Conservation (phyloP, 2,888 invertebrate species). For the Plagodis dolabraria region DNA sequence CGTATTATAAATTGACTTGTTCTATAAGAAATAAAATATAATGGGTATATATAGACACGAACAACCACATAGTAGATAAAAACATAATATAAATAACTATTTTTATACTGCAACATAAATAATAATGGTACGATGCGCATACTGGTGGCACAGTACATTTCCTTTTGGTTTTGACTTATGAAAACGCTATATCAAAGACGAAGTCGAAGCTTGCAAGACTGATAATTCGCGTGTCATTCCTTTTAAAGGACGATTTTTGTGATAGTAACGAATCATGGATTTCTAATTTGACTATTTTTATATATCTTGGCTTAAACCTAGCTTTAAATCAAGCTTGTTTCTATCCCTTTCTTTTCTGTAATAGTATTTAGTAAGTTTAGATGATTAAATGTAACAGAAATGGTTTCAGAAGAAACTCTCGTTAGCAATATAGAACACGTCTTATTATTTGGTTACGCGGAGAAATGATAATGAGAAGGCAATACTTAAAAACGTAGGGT, state of each 20-base stretch:
- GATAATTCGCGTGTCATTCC: slow-evolving; percentile 63
- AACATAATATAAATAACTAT: slow-evolving; percentile 29
- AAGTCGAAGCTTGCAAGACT: slow-evolving; percentile 79
- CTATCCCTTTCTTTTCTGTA: not conserved
- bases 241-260: slow-evolving; percentile 73
- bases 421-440: slow-evolving; percentile 2
- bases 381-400: not conserved
- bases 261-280: slow-evolving; percentile 59
- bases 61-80: slow-evolving; percentile 17
- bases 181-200: slow-evolving; percentile 50
- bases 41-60: not conserved
- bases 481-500: slow-evolving; percentile 36
- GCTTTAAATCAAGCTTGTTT: slow-evolving; percentile 35
- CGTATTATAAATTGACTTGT: not conserved
- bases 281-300: slow-evolving; percentile 71
- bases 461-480: slow-evolving; percentile 40
- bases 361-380: not conserved
- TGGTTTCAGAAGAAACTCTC: not conserved
- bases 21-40: not conserved
- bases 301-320: slow-evolving; percentile 53
- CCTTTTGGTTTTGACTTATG: slow-evolving; percentile 10
- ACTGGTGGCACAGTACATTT: slow-evolving; percentile 20
- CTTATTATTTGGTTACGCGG: slow-evolving; percentile 14
- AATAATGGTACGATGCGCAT: slow-evolving; percentile 8
- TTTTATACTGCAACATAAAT: slow-evolving; percentile 38